Evolutionary conservation across 2,888 invertebrate genomes (phyloP), one percentile per base, ranked within the genome.

Genomic region (Dynastes grantii): DNA sequence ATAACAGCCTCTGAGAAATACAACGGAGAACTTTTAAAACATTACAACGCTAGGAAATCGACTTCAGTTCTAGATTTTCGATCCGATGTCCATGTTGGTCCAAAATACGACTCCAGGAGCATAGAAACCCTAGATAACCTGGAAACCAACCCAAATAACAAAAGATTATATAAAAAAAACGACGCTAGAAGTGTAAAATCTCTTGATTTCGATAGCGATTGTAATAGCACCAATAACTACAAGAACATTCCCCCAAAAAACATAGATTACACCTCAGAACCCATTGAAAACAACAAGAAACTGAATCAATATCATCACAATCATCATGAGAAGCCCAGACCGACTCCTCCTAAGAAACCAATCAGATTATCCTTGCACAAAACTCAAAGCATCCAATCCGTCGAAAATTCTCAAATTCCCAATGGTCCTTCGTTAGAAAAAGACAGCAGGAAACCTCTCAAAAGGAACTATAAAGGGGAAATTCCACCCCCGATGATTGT

Each of bases 331-430:
- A 92, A 91, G 80, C 90, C 92, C 2, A 90, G 95, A 76, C 96
- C 96, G 0, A 93, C 94, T 13, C 96, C 96, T 3, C 97, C 96
- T 27, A 94, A 96, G 84, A 97, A 97, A 86, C 97, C 96, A 0
- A 88, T 96, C 70, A 91, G 96, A 9, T 89, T 97, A 58, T 96
- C 96, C 0, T 88, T 97, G 71, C 96, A 96, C 86, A 92, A 96
- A 83, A 95, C 96, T 0, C 93, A 95, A 81, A 96, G 96, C 87
- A 91, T 95, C 70, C 95, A 95, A 85, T 95, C 95, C 0, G 92
- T 95, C 0, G 91, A 91, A 81, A 89, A 89, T 0, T 85, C 87
- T 0, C 81, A 85, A 1, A 83, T 85, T 1, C 83, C 86, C 0
- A 84, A 83, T 5, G 85, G 84, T n/a, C 82, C 81, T 11, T 45